These are phyloP conservation scores for Apaloderma vittatum DNA, from an alignment of 2,113 vertebrate species.

Conservation along the genomic window DNA sequence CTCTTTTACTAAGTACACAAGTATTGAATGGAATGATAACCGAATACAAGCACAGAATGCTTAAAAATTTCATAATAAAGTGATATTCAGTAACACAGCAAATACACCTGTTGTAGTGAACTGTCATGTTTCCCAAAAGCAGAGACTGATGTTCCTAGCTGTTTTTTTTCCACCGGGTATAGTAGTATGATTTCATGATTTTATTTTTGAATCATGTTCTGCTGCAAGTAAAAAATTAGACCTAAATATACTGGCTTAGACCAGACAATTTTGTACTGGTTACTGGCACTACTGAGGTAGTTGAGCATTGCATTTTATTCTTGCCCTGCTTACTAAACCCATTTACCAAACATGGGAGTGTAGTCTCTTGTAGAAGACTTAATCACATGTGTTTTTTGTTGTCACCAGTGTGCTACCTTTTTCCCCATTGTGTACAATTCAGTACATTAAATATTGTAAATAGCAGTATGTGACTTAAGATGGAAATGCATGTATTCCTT, in stretches of 20 bases:
- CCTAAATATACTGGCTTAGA: neutral
- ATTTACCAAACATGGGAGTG: neutral
- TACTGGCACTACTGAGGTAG: neutral
- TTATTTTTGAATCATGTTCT: neutral
- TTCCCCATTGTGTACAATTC: neutral
- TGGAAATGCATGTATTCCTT: neutral
- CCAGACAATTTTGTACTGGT: neutral
- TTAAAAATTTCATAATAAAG: neutral
- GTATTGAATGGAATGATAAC: neutral
- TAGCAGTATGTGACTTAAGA: neutral
- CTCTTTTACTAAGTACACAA: neutral
- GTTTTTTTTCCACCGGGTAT: neutral
- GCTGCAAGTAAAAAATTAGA: neutral
- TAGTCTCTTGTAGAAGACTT: neutral
- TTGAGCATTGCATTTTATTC: neutral
- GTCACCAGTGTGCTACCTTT: neutral
- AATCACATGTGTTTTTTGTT: neutral
- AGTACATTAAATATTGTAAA: neutral
- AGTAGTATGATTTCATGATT: neutral
- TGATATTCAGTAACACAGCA: neutral
- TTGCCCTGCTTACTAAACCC: neutral
- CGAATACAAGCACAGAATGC: neutral
- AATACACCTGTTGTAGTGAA: neutral
- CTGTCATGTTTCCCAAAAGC: neutral
- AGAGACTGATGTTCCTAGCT: neutral